phyloP scores from a whole-genome alignment of 2,797 vertebrate species.

The Cossypha caffra region DNA sequence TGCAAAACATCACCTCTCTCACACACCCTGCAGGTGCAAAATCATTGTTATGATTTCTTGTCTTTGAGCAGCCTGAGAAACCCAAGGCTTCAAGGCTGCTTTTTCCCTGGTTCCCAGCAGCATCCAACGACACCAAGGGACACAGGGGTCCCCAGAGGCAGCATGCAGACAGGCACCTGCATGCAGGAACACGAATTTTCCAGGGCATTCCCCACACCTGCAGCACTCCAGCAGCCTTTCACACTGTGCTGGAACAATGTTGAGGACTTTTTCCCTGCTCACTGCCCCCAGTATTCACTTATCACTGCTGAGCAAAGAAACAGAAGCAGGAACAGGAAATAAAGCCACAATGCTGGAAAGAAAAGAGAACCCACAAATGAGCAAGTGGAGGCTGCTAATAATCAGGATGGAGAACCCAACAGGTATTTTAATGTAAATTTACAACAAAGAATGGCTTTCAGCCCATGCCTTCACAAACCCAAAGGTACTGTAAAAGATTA shows the following conservation, averaged over 20 bases:
- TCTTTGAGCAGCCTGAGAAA: too few relatives aligned
- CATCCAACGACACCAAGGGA: too few relatives aligned
- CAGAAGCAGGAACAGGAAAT: neutral
- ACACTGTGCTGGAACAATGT: fast-evolving
- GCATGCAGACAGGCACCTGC: neutral
- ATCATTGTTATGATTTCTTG: too few relatives aligned
- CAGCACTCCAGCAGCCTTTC: neutral
- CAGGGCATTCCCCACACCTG: neutral
- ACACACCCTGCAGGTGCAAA: too few relatives aligned
- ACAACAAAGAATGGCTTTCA: neutral
- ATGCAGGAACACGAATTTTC: fast-evolving
- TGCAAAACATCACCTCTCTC: too few relatives aligned
- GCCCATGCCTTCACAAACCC: neutral
- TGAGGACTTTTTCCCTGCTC: neutral
- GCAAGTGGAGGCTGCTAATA: neutral
- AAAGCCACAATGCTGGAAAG: fast-evolving
- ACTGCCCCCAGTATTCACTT: neutral
- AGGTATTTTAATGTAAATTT: neutral
- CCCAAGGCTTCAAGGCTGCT: too few relatives aligned
- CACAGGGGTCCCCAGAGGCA: neutral
- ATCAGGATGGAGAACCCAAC: neutral
- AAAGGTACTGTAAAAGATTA: neutral
- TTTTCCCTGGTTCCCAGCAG: too few relatives aligned
- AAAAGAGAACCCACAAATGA: neutral
- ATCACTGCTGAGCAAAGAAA: neutral